These are phyloP conservation scores for Physella acuta DNA, from an alignment of 1,140 invertebrate genomes.

Conservation along the genomic window DNA sequence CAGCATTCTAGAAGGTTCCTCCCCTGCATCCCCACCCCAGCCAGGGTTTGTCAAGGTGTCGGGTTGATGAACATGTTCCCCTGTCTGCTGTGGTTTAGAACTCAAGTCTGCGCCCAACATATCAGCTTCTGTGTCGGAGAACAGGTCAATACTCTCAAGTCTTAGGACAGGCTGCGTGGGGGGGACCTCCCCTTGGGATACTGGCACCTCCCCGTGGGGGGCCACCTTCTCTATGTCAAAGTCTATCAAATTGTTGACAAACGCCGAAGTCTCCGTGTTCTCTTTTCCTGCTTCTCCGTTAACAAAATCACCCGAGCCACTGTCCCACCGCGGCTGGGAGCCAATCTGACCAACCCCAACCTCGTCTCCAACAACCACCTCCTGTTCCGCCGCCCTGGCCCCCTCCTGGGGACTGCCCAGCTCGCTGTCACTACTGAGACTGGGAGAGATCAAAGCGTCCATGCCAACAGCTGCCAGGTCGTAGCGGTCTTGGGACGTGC, in stretches of 20 bases:
- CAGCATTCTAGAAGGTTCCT: not conserved
- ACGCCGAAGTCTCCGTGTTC: not conserved
- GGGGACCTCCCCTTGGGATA: too few relatives aligned
- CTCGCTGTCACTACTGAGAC: constrained; percentile 24
- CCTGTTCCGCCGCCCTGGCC: not conserved
- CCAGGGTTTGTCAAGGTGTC: not conserved
- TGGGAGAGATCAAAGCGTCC: constrained; percentile 16
- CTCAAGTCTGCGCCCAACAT: not conserved
- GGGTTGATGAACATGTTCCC: too few relatives aligned
- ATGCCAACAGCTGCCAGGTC: constrained; percentile 19
- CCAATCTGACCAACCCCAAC: too few relatives aligned
- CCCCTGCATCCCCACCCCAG: not conserved
- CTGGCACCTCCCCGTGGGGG: too few relatives aligned
- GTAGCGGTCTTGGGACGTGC: constrained; percentile 16
- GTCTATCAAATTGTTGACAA: constrained; percentile 7
- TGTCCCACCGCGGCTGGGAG: not conserved
- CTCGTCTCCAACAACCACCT: not conserved
- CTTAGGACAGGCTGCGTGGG: not conserved
- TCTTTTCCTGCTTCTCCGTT: not conserved
- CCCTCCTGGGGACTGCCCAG: not conserved
- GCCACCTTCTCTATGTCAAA: constrained; percentile 8
- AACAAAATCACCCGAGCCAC: not conserved
- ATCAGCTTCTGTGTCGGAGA: not conserved
- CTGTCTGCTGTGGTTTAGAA: not conserved
- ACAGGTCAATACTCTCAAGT: not conserved